Base-by-base conservation (phyloP, 2,113 vertebrate species). In the Felis catus region DNA sequence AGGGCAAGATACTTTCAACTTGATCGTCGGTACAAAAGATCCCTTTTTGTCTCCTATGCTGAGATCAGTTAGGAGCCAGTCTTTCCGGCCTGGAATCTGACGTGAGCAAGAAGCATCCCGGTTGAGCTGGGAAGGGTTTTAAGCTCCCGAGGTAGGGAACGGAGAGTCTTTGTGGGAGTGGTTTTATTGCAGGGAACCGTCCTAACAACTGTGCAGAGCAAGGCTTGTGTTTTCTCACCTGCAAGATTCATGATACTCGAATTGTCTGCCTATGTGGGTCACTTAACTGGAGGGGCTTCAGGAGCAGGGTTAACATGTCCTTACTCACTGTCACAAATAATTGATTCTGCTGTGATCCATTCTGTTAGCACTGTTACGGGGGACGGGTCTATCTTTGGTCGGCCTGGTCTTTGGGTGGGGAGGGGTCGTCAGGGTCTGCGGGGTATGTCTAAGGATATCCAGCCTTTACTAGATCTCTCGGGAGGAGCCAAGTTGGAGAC, bases 61-160 rank as follows among this genome's bases (percentile, higher is more conserved):
- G 29, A 27, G 15, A 5, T 10, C 89, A 16, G 27, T 80, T 58
- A 66, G 55, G 29, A 78, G 61, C n/a, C 48, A 23, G 33, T 45
- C 53, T 71, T 83, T 36, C 61, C 55, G 68, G 13, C 18, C 14
- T 2, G 2, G 14, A 9, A 14, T 68, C 53, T 80, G 87, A n/a
- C 21, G 1, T n/a, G 55, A 92, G 13, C 36, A 58, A 51, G 70
- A 41, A 0, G n/a, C 14, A 7, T 68, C 33, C 29, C 1, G 1
- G 0, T 4, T 19, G n/a, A 61, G 63, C 33, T 36, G 33, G 61
- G n/a, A 78, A 31, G 68, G 5, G 55, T 12, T 16, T 27, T 41
- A 55, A 55, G 27, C 0, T 4, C 70, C n/a, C 29, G 3, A 0
- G 1, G 1, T 21, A 5, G 14, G 7, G 11, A 18, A 0, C 0